Evolutionary conservation across 2,797 vertebrate genomes (phyloP), one percentile per base, ranked within the genome.

Genomic region (Dryobates pubescens): DNA sequence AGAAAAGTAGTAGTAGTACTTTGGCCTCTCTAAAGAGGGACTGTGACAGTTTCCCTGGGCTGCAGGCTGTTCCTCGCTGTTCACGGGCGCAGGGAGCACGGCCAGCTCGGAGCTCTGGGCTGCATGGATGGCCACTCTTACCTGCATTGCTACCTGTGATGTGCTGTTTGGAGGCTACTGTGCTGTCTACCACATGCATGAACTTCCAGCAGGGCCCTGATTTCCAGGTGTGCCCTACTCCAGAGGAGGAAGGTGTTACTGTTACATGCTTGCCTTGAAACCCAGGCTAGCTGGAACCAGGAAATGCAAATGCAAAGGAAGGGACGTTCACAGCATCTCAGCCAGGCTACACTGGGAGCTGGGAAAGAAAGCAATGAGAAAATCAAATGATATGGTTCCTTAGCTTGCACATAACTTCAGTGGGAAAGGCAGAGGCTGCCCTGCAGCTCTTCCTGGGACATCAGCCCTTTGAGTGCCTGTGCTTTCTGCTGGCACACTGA

Each of bases 31-130:
- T 22, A 10, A 47, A 64, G 51, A 53, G 7, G 10, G 16, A 51
- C 43, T 58, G n/a, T 88, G 58, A 36, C 20, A 49, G 45, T 45
- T 8, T 63, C n/a, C 45, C 8, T 23, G 7, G 19, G 23, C 45
- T 19, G 18, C 45, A 47, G 45, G 20, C 45, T 47, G 19, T 8
- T 47, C 7, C 32, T 75, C 64, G 7, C 51, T 83, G 41, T 47
- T 18, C 23, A 11, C 6, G 3, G 36, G 22, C 17, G 12, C 1
- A 1, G 13, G 27, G 17, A 30, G 10, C 36, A 36, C 1, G 0
- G 56, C 23, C 47, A 82, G 47, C 67, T 57, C 43, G 34, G 41
- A 43, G 47, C n/a, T 8, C n/a, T 3, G 1, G 17, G 30, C 5
- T 38, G 19, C 32, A 3, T 15, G 15, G 36, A 15, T 6, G 17